Evolutionary conservation across 2,888 invertebrate genomes (phyloP), one percentile per base, ranked within the genome.

Genomic region (Caenorhabditis becei): DNA sequence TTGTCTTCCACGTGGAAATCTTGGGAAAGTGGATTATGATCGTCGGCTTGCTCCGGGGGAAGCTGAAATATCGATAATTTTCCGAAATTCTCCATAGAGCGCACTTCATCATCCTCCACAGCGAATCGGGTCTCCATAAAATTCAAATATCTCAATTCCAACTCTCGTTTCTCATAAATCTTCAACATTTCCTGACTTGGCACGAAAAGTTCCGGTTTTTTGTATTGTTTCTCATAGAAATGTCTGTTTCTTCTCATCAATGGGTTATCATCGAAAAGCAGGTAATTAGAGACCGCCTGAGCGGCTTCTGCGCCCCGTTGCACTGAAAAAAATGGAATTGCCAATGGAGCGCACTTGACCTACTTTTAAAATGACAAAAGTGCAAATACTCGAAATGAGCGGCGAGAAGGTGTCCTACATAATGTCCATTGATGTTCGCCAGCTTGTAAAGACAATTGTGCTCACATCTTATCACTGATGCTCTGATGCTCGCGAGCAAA

Each of bases 301-400:
- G 85, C 80, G 0, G 90, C 89, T 80, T 89, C 88, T 2, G 84
- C 71, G 0, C 90, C 90, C 8, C 86, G 86, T 69, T 86, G 87
- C 59, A 87, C 90, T 90, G 72, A 72, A 66, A 67, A 37, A 61
- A 59, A 11, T 26, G 49, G 20, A 44, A 44, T n/a, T 44, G 3
- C 4, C 14, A n/a, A n/a, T n/a, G n/a, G n/a, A n/a, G n/a, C n/a
- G n/a, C n/a, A n/a, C n/a, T n/a, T n/a, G 41, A 81, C 84, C 75
- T 20, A 89, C 90, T 59, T 58, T 89, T 88, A 77, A 82, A 90
- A 49, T 90, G 85, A 63, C 90, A 90, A 26, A 83, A 79, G 59
- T 90, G 90, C 32, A 89, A 77, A 63, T 89, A 89, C 62, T 90
- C 88, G 70, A 83, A 90, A 63, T 83, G 83, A 0, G 88, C 83